Evolutionary conservation across 2,113 vertebrate genomes (phyloP), one percentile per base, ranked within the genome.

Genomic region (Calyptommatus sinebrachiatus): DNA sequence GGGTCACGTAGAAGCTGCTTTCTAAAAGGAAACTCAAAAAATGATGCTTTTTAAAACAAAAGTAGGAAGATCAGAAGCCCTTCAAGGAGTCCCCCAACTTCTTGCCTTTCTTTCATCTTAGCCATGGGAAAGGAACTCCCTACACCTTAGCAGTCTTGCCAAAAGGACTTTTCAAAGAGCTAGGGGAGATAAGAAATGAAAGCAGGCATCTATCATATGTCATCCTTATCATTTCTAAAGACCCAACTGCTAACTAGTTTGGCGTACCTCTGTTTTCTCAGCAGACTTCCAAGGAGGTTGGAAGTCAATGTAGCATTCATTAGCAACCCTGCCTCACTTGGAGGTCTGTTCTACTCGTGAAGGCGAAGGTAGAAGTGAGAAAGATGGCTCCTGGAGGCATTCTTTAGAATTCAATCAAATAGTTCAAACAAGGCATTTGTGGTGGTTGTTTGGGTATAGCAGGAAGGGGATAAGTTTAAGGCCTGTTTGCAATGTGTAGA

Each of bases 151-250:
- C 82, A 83, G 29, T n/a, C 16, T 73, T 80, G 85, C 84, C 85
- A 85, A 76, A 83, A 61, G 57, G 88, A 79, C 73, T 89, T 89
- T 89, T 86, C 84, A 84, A 48, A 84, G 50, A 79, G 81, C 67
- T 65, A 1, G 78, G 8, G 67, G 70, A 83, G 87, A 80, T 89
- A 89, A 89, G 76, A 87, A n/a, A 20, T 71, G 68, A 53, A 57
- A 60, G 28, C 68, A 86, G 83, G 29, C 53, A 69, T 84, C 81
- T 76, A 35, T 81, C 85, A 69, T 67, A 79, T 75, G 61, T 80
- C 85, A 89, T 87, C 72, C 67, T 83, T 70, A 76, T 66, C 48
- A 80, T 79, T 78, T 86, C 84, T 31, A 79, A 81, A 77, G 57
- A 68, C 18, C 53, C 8, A 75, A 50, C 1, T 48, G 78, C 76